A percentile compares a stretch with the other conserved stretches of the same genome.
These are phyloP conservation scores for Athetis lepigone DNA, from an alignment of 2,888 invertebrate genomes.

Conservation along the genomic window DNA sequence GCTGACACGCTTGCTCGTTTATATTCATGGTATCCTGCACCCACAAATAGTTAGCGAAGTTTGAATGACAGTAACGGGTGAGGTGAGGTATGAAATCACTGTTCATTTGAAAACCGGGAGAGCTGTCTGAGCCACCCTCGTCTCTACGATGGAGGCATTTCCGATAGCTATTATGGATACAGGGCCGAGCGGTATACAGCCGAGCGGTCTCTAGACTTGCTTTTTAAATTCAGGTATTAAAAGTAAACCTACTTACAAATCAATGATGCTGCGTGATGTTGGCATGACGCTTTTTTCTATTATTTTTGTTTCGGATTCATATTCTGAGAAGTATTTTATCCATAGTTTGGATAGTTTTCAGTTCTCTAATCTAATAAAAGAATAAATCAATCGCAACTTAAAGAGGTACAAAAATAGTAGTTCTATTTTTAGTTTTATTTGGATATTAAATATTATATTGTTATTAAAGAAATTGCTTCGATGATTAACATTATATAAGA, in stretches of 20 bases:
- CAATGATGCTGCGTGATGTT: background rate
- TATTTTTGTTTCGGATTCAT: too few relatives aligned
- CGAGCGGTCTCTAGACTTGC: constrained; percentile 1
- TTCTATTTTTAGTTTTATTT: too few relatives aligned
- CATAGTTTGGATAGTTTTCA: too few relatives aligned
- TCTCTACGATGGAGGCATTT: constrained; percentile 55
- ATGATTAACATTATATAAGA: constrained; percentile 16
- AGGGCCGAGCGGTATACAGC: constrained; percentile 12
- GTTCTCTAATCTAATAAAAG: too few relatives aligned
- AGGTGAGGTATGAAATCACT: constrained; percentile 70
- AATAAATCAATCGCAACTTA: too few relatives aligned
- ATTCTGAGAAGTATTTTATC: too few relatives aligned
- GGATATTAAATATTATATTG: too few relatives aligned
- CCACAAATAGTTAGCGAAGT: constrained; percentile 69
- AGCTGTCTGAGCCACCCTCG: constrained; percentile 57
- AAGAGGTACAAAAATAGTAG: too few relatives aligned
- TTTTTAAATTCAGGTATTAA: constrained; percentile 16
- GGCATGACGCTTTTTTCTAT: too few relatives aligned
- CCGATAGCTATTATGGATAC: constrained; percentile 48
- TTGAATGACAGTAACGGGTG: constrained; percentile 70
- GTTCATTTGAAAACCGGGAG: constrained; percentile 68
- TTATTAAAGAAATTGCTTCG: too few relatives aligned
- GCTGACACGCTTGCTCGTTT: constrained; percentile 58
- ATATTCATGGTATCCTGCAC: constrained; percentile 60
- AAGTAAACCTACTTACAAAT: background rate